Base-by-base conservation (phyloP, 2,888 invertebrate species). In the Lasioglossum villosulum region DNA sequence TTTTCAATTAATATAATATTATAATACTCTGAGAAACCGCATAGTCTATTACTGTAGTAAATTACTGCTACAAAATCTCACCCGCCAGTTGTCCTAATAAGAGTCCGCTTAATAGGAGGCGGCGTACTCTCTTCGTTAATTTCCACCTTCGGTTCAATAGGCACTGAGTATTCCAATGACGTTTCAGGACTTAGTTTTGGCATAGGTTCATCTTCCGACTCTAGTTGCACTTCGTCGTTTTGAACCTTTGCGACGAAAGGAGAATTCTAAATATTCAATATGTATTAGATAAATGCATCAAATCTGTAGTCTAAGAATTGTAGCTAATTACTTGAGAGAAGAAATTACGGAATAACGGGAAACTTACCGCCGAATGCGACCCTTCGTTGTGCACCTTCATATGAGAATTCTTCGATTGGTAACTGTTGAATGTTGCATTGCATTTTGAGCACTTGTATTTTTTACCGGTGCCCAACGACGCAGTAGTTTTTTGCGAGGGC, bases 61-160 rank as follows among this genome's bases (percentile, higher is more conserved):
- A 2, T 39, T 23, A 70, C n/a, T 70, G 1, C 4, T 27, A 42
- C 19, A 34, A 63, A 45, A 23, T 34, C 71, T 82, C 90, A 94
- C 94, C 94, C 94, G 63, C 90, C 92, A 76, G 91, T 84, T 63
- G 93, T 93, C 86, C 89, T 92, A 48, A 94, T 93, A 27, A 94
- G 90, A 16, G 94, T 94, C 56, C 94, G 89, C 83, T 94, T 94
- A 27, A 93, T 76, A n/a, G 94, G 94, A 19, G 88, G 88, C 12
- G 92, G 90, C 27, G 90, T 42, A 82, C 80, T 91, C 68, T 92
- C 91, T 78, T 92, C 91, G 48, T 87, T 90, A 71, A 92, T 90
- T 78, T 93, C 92, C 52, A 92, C 75, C 78, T 92, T 91, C 52
- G 93, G 91, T 81, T 94, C 93, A 16, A 92, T 80, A 23, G 85